Conservation (phyloP, 2,113 vertebrate species). For the Haemorhous mexicanus region DNA sequence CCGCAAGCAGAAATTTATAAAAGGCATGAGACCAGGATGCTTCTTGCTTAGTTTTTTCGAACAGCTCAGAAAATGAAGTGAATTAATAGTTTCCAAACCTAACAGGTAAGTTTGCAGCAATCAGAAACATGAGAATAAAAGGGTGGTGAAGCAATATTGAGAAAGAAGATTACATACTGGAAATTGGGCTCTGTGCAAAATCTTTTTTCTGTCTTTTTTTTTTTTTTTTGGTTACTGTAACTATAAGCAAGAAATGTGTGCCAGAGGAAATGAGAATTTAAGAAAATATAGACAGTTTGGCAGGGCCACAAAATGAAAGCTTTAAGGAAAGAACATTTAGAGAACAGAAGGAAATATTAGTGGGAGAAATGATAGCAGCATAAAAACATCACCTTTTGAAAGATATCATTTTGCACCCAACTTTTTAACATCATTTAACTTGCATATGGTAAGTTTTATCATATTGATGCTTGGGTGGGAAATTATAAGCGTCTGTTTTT, state of each 20-base stretch:
- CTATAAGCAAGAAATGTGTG: constrained; percentile 36
- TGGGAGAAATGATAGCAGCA: constrained; percentile 20
- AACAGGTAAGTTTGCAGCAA: constrained; percentile 43
- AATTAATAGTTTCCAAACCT: constrained; percentile 44
- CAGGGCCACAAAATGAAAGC: constrained; percentile 44
- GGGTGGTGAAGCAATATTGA: constrained; percentile 48
- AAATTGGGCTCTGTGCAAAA: constrained; percentile 55
- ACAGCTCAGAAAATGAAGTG: not conserved
- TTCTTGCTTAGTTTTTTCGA: not conserved
- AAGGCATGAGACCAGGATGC: not conserved
- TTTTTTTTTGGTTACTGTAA: constrained; percentile 27
- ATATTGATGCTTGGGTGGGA: not conserved
- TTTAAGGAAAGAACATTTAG: constrained; percentile 57
- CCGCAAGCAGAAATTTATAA: not conserved
- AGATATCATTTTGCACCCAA: not conserved
- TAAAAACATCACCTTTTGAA: not conserved
- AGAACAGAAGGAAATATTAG: constrained; percentile 57
- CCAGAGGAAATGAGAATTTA: constrained; percentile 71
- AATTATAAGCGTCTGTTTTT: not conserved
- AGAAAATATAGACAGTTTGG: constrained; percentile 65
- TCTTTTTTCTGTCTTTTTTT: not conserved
- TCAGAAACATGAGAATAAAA: constrained; percentile 49
- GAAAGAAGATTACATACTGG: constrained; percentile 60
- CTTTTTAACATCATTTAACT: not conserved
- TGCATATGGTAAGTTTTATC: not conserved